Conservation (phyloP, 2,888 invertebrate genomes). For the Pyrocoelia pectoralis region DNA sequence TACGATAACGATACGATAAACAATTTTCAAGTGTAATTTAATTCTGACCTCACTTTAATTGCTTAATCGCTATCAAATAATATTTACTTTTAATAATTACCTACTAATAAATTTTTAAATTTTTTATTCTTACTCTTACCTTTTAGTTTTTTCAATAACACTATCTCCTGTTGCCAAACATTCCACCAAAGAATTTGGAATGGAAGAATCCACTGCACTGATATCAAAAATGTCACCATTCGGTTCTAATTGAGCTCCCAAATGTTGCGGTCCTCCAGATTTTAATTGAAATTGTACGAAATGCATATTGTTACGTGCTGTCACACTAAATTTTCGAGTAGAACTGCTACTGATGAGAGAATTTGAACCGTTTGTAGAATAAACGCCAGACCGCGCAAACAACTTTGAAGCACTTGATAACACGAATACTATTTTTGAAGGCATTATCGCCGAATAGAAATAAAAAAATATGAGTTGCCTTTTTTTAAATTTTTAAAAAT, state of each 20-base stretch:
- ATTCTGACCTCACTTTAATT: too few relatives aligned
- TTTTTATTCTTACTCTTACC: too few relatives aligned
- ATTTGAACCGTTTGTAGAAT: background rate
- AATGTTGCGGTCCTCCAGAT: constrained; percentile 67
- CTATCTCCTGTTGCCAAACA: constrained; percentile 62
- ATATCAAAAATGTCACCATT: constrained; percentile 74
- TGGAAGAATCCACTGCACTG: constrained; percentile 64
- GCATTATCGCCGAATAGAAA: constrained; percentile 12
- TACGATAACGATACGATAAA: too few relatives aligned
- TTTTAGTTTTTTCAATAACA: constrained; percentile 63
- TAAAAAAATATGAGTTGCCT: background rate
- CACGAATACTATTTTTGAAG: constrained; percentile 19
- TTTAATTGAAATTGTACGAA: constrained; percentile 74
- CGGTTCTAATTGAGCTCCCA: constrained; percentile 67
- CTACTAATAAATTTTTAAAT: too few relatives aligned
- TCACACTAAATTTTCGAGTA: constrained; percentile 50
- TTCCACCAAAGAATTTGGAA: constrained; percentile 65
- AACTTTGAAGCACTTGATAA: constrained; percentile 19
- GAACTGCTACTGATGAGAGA: background rate
- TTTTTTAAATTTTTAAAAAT: background rate
- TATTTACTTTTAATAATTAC: too few relatives aligned
- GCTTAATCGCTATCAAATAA: too few relatives aligned
- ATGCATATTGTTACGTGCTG: constrained; percentile 64
- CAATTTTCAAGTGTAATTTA: too few relatives aligned
- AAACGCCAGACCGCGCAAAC: constrained; percentile 8